A percentile compares a stretch with the other conserved stretches of the same genome.
These are phyloP conservation scores for Priocnemis perturbator DNA, from an alignment of 2,888 invertebrate species.

Conservation along the genomic window DNA sequence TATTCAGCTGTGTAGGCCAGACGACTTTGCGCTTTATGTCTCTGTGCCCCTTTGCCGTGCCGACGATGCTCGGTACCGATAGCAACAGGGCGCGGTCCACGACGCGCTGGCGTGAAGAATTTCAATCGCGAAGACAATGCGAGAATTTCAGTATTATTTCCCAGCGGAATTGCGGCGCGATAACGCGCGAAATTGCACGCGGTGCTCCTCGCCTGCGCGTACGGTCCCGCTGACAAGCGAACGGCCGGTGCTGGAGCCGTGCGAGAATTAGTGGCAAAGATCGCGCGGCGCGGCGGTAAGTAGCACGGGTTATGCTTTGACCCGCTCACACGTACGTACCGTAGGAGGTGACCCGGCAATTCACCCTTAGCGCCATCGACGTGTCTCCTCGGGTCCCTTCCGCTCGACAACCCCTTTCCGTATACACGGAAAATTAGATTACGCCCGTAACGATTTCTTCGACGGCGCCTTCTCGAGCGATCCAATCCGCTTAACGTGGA, in stretches of 20 bases:
- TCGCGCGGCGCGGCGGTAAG: slow-evolving; percentile 28
- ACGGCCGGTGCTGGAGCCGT: slow-evolving; percentile 25
- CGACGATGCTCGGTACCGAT: slow-evolving; percentile 12
- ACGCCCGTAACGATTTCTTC: no score
- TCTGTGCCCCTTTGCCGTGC: background rate
- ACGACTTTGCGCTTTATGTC: no score
- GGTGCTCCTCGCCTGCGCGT: slow-evolving; percentile 9
- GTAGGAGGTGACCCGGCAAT: background rate
- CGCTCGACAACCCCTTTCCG: no score
- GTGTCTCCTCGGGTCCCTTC: background rate
- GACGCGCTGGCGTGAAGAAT: slow-evolving; percentile 13
- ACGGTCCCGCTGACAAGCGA: slow-evolving; percentile 27
- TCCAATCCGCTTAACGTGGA: no score
- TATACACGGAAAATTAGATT: no score
- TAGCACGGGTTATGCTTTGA: slow-evolving; percentile 5
- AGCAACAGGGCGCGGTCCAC: no score
- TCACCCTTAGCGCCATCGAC: slow-evolving; percentile 9
- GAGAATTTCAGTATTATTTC: slow-evolving; percentile 8
- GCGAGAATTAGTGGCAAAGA: slow-evolving; percentile 49
- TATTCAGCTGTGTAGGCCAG: no score
- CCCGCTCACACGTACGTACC: background rate
- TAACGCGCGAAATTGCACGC: slow-evolving; percentile 21
- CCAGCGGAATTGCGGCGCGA: background rate
- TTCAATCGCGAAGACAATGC: slow-evolving; percentile 37
- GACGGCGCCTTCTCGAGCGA: no score